Evolutionary conservation across 2,113 vertebrate genomes (phyloP).

Genomic region (Pelusios castaneus): DNA sequence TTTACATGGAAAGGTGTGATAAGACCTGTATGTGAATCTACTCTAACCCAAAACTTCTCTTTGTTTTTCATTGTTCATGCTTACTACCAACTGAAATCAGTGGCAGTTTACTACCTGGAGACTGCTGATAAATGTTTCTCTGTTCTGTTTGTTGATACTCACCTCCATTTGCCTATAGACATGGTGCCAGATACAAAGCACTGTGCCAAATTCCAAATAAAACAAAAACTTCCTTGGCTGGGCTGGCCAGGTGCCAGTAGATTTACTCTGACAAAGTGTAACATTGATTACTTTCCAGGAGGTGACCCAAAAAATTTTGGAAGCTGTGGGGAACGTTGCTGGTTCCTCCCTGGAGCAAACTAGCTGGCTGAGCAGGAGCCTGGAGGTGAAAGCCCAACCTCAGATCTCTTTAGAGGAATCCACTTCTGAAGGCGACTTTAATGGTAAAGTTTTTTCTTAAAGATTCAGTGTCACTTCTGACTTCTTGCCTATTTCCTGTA

Average conservation of each 20-base stretch:
- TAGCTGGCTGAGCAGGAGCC: slow-evolving; percentile 96
- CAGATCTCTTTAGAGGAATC: slow-evolving; percentile 88
- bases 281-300: slow-evolving; percentile 79
- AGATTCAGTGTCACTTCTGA: background rate
- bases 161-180: background rate
- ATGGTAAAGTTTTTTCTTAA: slow-evolving; percentile 72
- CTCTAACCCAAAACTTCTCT: background rate
- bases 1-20: background rate
- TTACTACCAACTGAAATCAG: background rate
- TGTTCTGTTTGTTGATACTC: background rate
- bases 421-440: slow-evolving; percentile 78
- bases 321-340: slow-evolving; percentile 90
- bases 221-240: background rate
- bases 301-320: slow-evolving; percentile 93
- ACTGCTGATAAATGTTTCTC: background rate
- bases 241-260: background rate
- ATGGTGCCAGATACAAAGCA: background rate
- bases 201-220: background rate
- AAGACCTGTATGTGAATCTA: background rate
- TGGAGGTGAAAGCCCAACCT: slow-evolving; percentile 96
- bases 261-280: background rate
- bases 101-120: background rate
- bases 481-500: background rate
- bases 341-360: slow-evolving; percentile 97
- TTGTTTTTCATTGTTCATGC: background rate